phyloP scores from a whole-genome alignment of 2,113 vertebrate species.

The Eulacestoma nigropectus region DNA sequence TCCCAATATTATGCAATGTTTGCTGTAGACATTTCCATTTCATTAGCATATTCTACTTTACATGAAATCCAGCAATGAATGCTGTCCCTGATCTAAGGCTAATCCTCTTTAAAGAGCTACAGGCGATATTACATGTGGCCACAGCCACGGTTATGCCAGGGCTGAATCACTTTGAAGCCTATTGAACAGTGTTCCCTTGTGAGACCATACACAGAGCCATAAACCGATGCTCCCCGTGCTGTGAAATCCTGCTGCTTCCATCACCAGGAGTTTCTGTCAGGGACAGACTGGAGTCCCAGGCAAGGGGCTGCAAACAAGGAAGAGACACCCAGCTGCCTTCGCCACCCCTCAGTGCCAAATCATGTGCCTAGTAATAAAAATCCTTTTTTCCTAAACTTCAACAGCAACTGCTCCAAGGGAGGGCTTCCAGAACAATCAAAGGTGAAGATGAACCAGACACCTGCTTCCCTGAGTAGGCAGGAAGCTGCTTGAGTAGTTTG shows the following conservation, averaged over 20 bases:
- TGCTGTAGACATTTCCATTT: constrained; percentile 72
- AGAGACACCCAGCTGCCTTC: not conserved
- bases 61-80: constrained; percentile 68
- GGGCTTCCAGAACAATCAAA: not conserved
- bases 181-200: constrained; percentile 73
- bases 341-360: not conserved
- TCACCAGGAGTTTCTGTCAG: constrained; percentile 8
- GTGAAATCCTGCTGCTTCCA: constrained; percentile 50
- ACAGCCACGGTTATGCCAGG: constrained; percentile 51
- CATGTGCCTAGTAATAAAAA: not conserved
- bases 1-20: constrained; percentile 70
- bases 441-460: not conserved
- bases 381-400: not conserved
- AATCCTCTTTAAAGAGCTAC: constrained; percentile 80
- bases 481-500: not conserved
- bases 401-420: not conserved
- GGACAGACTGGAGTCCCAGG: not conserved
- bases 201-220: constrained; percentile 29
- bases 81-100: constrained; percentile 65
- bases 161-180: constrained; percentile 71
- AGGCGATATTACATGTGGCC: constrained; percentile 74
- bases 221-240: constrained; percentile 44
- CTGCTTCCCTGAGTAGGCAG: not conserved
- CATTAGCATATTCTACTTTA: constrained; percentile 75
- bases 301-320: not conserved